phyloP scores from a whole-genome alignment of 2,797 vertebrate genomes.

The Syngnathus rostellatus region DNA sequence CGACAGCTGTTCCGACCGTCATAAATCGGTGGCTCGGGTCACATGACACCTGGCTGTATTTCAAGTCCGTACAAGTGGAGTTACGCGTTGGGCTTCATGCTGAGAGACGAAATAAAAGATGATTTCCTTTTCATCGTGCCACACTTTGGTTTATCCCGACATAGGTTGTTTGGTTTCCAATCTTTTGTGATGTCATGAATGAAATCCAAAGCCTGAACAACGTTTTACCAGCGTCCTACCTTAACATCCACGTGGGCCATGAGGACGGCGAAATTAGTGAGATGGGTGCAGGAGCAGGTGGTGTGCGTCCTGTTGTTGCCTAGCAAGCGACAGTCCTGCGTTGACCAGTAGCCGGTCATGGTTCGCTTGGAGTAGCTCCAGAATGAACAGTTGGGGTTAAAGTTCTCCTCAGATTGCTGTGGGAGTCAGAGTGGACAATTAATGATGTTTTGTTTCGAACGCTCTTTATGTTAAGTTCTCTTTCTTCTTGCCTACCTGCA shows the following conservation, averaged over 20 bases:
- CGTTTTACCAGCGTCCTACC: constrained; percentile 62
- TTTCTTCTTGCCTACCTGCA: constrained; percentile 74
- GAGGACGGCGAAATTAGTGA: constrained; percentile 95
- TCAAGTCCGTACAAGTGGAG: neutral
- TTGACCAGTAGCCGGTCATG: constrained; percentile 94
- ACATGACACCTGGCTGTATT: neutral
- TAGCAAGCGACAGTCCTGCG: constrained; percentile 89
- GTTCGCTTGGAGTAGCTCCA: constrained; percentile 96
- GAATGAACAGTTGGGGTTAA: constrained; percentile 98
- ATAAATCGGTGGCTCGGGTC: neutral
- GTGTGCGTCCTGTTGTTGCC: constrained; percentile 91
- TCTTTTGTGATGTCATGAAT: neutral
- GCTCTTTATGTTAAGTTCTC: neutral
- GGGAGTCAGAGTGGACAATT: neutral
- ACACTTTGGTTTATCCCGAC: neutral
- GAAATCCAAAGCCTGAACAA: too few species aligned
- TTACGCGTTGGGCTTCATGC: neutral
- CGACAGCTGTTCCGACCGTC: constrained; percentile 1
- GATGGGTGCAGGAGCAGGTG: constrained; percentile 93
- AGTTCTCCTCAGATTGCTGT: constrained; percentile 94
- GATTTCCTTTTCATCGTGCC: neutral
- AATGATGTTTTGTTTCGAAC: neutral
- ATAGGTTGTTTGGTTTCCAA: neutral
- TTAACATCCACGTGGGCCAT: constrained; percentile 97
- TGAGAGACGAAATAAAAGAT: neutral